Conservation (phyloP, 2,797 vertebrate species). For the Karalla daura region DNA sequence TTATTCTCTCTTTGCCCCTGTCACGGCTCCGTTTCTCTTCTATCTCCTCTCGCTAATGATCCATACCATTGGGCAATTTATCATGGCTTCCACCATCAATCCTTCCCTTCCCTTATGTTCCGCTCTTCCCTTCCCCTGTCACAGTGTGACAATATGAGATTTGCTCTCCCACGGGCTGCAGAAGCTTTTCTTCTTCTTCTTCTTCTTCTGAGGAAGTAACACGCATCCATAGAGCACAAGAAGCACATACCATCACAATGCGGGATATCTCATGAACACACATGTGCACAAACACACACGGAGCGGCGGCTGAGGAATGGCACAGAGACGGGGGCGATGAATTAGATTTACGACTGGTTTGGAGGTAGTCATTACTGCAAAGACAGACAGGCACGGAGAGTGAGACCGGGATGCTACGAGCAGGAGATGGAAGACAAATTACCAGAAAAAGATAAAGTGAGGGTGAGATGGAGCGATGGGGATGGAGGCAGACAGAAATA, state of each 20-base stretch:
- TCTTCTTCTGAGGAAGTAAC: slow-evolving; percentile 15
- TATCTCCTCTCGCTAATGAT: slow-evolving; percentile 38
- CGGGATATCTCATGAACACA: slow-evolving; percentile 1
- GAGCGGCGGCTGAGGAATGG: slow-evolving; percentile 17
- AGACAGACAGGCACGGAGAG: background rate
- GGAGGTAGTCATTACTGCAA: slow-evolving; percentile 13
- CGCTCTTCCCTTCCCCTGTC: background rate
- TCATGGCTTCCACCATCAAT: slow-evolving; percentile 14
- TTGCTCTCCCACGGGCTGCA: slow-evolving; percentile 6
- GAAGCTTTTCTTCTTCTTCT: slow-evolving; percentile 45
- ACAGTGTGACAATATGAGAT: slow-evolving; percentile 16
- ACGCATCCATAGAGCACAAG: background rate
- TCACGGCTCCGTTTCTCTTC: slow-evolving; percentile 1
- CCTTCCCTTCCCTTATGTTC: background rate
- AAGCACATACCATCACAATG: background rate
- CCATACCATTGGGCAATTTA: slow-evolving; percentile 10
- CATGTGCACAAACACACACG: background rate
- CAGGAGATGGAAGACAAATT: background rate
- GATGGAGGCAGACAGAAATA: too few relatives aligned
- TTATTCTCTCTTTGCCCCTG: background rate
- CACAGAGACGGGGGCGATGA: slow-evolving; percentile 20
- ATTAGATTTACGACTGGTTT: slow-evolving; percentile 29
- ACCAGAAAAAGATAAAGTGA: background rate
- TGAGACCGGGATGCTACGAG: background rate
- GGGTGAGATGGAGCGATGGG: background rate